phyloP scores from a whole-genome alignment of 2,888 invertebrate genomes.

The Noctua janthe region DNA sequence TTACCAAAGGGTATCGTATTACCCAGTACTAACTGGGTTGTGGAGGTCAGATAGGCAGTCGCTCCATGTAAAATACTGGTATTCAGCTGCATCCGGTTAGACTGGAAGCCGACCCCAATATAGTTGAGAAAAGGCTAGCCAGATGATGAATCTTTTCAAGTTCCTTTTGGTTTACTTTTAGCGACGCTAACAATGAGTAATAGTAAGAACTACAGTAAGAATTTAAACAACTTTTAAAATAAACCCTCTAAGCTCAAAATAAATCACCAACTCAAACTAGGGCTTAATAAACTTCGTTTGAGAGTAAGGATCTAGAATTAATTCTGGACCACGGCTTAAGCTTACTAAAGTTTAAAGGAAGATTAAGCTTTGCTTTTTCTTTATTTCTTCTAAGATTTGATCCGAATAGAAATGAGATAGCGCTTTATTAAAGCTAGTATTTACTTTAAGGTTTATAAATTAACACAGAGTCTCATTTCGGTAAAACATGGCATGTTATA shows the following conservation, averaged over 20 bases:
- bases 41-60: too few species aligned
- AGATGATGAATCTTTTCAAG: not conserved
- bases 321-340: conserved; percentile 1
- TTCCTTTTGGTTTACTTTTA: not conserved
- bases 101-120: too few species aligned
- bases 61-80: too few species aligned
- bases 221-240: conserved; percentile 13
- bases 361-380: not conserved
- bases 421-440: not conserved
- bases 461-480: not conserved
- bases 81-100: too few species aligned
- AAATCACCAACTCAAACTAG: conserved; percentile 23
- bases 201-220: not conserved
- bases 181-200: not conserved
- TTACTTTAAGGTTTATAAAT: not conserved
- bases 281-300: conserved; percentile 9
- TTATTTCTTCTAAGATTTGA: conserved; percentile 2
- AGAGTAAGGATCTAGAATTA: conserved; percentile 10
- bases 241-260: conserved; percentile 13
- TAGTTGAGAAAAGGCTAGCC: too few species aligned
- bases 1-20: too few species aligned
- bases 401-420: not conserved
- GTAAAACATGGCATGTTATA: not conserved
- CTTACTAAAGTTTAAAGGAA: conserved; percentile 9
- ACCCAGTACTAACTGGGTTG: too few species aligned